Base-by-base conservation (phyloP, 2,888 invertebrate species). In the Tipula unca region DNA sequence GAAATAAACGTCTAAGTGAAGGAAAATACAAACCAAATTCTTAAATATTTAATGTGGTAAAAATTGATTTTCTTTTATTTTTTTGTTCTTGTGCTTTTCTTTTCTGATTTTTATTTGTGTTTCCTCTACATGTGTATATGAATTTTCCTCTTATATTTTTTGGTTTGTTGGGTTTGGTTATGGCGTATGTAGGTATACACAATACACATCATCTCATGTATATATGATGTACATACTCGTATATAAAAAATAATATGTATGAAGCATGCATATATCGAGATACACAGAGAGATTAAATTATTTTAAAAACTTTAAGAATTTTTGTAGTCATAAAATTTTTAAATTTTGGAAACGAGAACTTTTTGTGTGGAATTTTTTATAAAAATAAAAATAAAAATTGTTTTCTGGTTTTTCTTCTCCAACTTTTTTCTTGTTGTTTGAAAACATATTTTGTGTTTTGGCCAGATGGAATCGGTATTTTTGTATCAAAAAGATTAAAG, bases 11-110 rank as follows among this genome's bases (percentile, higher is more conserved):
- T 69, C 69, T 69, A 69, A 69, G 10, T 69, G 69, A 69, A 69
- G 25, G 25, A 69, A 69, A 54, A 69, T 69, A 13, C 25, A 69
- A 69, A 69, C 20, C 25, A 69, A 69, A 69, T 69, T 69, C 69
- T 69, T 69, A 25, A 69, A 69, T 69, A 69, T 69, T 69, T 69
- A 69, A 69, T 69, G 69, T 69, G 69, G 69, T 69, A 69, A 69
- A 69, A 69, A 69, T 69, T 69, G 69, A 69, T 69, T 69, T 69
- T 69, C 69, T 69, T 69, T 69, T 54, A 54, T n/a, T 54, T 54
- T 54, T 17, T 54, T 20, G 69, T 69, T 25, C 25, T 69, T 69
- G 10, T 69, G 25, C 3, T 48, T 48, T 69, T 8, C 25, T 25
- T 69, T 25, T 69, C 10, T 25, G 25, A 69, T 69, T 69, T 69